Evolutionary conservation across 2,113 vertebrate species (phyloP), one percentile per base, ranked within the genome.

Genomic region (Seriola dumerili): DNA sequence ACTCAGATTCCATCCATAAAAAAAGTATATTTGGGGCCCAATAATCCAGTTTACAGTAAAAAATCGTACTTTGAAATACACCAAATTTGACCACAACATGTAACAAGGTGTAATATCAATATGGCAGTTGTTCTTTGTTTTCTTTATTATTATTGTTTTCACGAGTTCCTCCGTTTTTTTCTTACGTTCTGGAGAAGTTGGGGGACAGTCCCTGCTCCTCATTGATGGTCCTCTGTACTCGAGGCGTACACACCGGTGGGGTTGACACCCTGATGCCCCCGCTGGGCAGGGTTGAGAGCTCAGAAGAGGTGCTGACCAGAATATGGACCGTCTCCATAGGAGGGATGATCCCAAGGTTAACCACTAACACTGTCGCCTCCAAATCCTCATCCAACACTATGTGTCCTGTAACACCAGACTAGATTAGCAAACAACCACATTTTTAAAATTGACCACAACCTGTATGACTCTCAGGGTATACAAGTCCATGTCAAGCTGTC

Each of bases 271-370:
- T 93, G 85, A 99, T 95, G 0, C 96, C 97, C 2, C 98, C 98
- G 0, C 93, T 97, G 81, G 97, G 95, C 64, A 98, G 94, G 0
- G 98, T 99, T 12, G 85, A 94, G 5, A 99, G 96, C 93, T 99
- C 98, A 0, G 97, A 99, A 19, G 98, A 98, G 0, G 97, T 99
- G 90, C 97, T 99, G 90, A 99, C 96, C 88, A 97, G 96, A 84
- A 99, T 72, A 2, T 96, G 96, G 72, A 99, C 77, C 0, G 95
- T 97, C 93, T 99, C 97, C 95, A 98, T 93, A 0, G 98, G 95
- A 38, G 96, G 95, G 71, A 99, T 97, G 48, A 92, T 66, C 8
- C 97, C 98, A 58, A 99, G 92, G 92, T 97, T 98, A 65, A 97
- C 97, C 74, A 98, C 97, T 19, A 99, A 95, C 80, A 96, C 96